Evolutionary conservation across 1,140 invertebrate species (phyloP), one percentile per base, ranked within the genome.

Genomic region (Hypothenemus hampei): DNA sequence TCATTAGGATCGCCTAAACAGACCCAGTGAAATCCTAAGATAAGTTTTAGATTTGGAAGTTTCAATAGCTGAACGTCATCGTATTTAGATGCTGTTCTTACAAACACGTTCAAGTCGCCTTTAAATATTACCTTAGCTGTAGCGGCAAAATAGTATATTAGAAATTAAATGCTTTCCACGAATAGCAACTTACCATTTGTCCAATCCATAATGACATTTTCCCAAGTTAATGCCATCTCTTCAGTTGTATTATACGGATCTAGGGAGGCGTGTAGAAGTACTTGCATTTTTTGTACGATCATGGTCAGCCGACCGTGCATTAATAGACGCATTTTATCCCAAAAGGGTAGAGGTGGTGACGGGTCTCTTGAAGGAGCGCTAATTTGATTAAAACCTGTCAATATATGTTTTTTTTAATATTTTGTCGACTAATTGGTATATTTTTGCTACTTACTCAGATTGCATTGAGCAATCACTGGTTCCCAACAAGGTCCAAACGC

Each of bases 401-500:
- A n/a, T n/a, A 11, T 15, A 37, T 16, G 16, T 49, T n/a, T n/a
- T n/a, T n/a, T n/a, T n/a, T n/a, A n/a, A n/a, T n/a, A n/a, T n/a
- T n/a, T n/a, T 36, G 23, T 53, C 19, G 26, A 76, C 74, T 81
- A 72, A n/a, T n/a, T n/a, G n/a, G n/a, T n/a, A n/a, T n/a, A n/a
- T n/a, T n/a, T n/a, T n/a, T n/a, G n/a, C n/a, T n/a, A n/a, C n/a
- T n/a, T n/a, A 80, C 89, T 86, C 11, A 96, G 75, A 70, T 94
- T 96, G 63, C 92, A 94, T 67, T 98, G 93, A 0, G 95, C 91
- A 60, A 98, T 87, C 0, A 96, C 90, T 0, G 96, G 94, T 67
- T 99, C 97, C 97, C 97, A 99, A 73, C 95, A 98, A 0, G 94
- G 91, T 0, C 96, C 97, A 73, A 98, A 97, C 0, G 93, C 93